A percentile compares a stretch with the other conserved stretches of the same genome.
Conservation (phyloP, 2,888 invertebrate species). For the Branchellion lobata region DNA sequence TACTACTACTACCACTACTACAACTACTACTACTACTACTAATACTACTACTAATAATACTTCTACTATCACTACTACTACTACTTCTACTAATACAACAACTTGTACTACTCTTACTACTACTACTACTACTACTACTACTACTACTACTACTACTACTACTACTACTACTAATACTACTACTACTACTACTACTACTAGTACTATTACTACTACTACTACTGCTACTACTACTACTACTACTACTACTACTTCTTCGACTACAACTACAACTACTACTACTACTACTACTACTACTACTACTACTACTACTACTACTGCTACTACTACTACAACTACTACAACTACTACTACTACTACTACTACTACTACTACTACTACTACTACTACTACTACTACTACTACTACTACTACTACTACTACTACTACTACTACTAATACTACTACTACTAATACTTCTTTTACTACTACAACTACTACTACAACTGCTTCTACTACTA, state of each 20-base stretch:
- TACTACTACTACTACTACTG: constrained; percentile 15
- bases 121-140: neutral
- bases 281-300: constrained; percentile 19
- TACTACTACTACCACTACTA: neutral
- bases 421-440: neutral
- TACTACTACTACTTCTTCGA: constrained; percentile 14
- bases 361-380: constrained; percentile 39
- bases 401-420: neutral
- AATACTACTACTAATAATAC: neutral
- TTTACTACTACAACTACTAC: neutral
- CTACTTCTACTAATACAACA: neutral
- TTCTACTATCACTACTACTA: neutral
- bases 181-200: neutral
- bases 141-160: neutral
- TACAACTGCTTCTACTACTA: neutral
- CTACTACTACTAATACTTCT: neutral
- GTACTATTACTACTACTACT: neutral
- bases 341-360: constrained; percentile 42
- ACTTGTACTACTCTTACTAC: neutral
- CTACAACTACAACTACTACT: constrained; percentile 16
- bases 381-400: neutral
- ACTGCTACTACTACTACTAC: constrained; percentile 28
- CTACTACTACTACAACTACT: constrained; percentile 18
- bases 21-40: neutral
- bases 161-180: neutral